These are phyloP conservation scores for Ctenopoma kingsleyae DNA, from an alignment of 2,797 vertebrate genomes.

Conservation along the genomic window DNA sequence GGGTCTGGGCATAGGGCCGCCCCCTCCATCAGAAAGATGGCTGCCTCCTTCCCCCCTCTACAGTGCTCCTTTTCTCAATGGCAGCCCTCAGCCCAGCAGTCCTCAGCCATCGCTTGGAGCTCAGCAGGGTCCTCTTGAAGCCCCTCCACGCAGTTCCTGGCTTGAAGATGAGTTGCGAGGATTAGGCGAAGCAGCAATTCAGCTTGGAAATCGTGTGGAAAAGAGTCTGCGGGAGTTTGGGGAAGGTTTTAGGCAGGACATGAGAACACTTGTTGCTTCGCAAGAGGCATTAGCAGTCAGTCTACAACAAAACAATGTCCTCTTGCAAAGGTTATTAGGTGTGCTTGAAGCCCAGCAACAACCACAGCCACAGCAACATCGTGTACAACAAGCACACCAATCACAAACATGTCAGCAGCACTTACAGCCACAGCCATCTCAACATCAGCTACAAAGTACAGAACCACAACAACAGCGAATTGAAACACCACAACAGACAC, in stretches of 20 bases:
- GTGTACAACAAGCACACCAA: constrained; percentile 71
- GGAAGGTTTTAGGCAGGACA: constrained; percentile 85
- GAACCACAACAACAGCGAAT: constrained; percentile 66
- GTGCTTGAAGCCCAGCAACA: constrained; percentile 87
- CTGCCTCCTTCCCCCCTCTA: constrained; percentile 88
- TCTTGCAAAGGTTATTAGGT: constrained; percentile 85
- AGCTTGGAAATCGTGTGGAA: constrained; percentile 86
- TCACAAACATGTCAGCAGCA: constrained; percentile 76
- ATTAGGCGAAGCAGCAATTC: constrained; percentile 85
- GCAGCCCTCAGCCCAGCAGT: constrained; percentile 86
- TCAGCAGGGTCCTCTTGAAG: constrained; percentile 85
- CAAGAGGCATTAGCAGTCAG: constrained; percentile 86
- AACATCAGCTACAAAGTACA: constrained; percentile 69
- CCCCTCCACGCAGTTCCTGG: constrained; percentile 82
- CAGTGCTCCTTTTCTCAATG: constrained; percentile 87
- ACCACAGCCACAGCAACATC: constrained; percentile 75
- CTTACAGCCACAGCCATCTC: constrained; percentile 62
- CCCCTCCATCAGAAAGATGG: constrained; percentile 87
- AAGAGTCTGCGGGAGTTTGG: constrained; percentile 85
- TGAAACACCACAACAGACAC: constrained; percentile 67
- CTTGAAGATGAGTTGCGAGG: constrained; percentile 87
- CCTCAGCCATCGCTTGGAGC: constrained; percentile 86
- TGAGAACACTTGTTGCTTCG: constrained; percentile 85
- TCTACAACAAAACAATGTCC: constrained; percentile 88
- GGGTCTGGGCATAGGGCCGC: constrained; percentile 85